Percentiles rank a stretch among this genome's conserved stretches.
phyloP scores from a whole-genome alignment of 2,888 invertebrate species.

The Marronus borbonicus region DNA sequence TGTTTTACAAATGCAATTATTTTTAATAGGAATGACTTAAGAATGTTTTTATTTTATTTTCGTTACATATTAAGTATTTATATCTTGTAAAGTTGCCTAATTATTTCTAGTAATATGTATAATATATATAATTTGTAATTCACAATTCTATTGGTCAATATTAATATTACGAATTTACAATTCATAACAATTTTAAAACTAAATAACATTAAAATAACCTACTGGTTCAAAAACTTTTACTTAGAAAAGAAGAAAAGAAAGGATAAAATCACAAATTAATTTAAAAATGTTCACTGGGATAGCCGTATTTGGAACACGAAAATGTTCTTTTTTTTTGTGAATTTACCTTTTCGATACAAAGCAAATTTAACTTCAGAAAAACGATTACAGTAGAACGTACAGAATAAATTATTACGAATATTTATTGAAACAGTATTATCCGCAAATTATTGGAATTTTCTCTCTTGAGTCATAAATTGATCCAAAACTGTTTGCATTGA shows the following conservation, averaged over 20 bases:
- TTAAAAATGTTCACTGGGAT: constrained; percentile 21
- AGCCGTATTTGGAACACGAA: background rate
- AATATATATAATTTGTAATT: constrained; percentile 35
- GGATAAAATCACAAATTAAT: background rate
- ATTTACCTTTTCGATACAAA: constrained; percentile 3
- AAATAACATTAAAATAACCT: constrained; percentile 31
- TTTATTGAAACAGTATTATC: constrained; percentile 15
- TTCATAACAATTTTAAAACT: constrained; percentile 44
- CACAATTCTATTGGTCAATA: constrained; percentile 45
- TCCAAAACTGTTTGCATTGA: constrained; percentile 73
- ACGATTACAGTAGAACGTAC: constrained; percentile 33
- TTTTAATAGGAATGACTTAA: constrained; percentile 37
- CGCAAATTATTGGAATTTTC: constrained; percentile 60
- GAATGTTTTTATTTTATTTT: background rate
- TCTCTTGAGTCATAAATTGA: constrained; percentile 73
- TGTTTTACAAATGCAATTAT: constrained; percentile 40
- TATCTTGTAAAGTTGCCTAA: constrained; percentile 19
- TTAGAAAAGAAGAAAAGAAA: constrained; percentile 1
- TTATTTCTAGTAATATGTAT: constrained; percentile 21
- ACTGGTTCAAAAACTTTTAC: constrained; percentile 10
- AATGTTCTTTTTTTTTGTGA: background rate
- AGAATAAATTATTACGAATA: constrained; percentile 36
- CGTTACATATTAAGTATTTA: constrained; percentile 27
- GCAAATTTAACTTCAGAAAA: constrained; percentile 10
- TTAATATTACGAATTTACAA: constrained; percentile 40